A percentile compares a stretch with the other conserved stretches of the same genome.
Evolutionary conservation across 2,113 vertebrate genomes (phyloP).

Genomic region (Hippocampus guttulatus): DNA sequence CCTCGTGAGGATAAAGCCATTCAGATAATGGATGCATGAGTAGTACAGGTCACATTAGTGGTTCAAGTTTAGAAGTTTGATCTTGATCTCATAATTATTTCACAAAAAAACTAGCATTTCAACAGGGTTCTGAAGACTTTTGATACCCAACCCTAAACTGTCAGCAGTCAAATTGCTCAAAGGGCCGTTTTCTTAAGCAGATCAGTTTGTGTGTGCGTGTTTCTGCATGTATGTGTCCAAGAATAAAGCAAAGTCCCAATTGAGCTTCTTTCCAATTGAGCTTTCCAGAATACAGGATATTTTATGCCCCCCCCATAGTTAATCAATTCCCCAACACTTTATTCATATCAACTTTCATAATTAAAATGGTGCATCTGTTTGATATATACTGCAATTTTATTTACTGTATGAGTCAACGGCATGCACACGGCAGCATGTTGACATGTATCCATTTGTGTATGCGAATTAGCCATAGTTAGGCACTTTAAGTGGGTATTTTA

Average conservation of each 20-base stretch:
- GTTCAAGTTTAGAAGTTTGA: no score
- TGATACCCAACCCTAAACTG: constrained; percentile 9
- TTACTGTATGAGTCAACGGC: no score
- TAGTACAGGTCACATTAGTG: no score
- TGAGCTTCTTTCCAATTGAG: neutral
- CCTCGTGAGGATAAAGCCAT: no score
- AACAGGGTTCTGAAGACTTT: neutral
- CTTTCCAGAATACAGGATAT: neutral
- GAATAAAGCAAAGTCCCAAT: no score
- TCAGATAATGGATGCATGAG: no score
- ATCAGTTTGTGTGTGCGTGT: constrained; percentile 16
- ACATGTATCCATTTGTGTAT: constrained; percentile 48
- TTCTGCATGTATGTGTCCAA: neutral
- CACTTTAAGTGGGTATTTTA: no score
- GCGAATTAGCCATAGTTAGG: neutral
- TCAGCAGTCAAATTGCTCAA: constrained; percentile 50
- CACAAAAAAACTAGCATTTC: no score
- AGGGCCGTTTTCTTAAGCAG: constrained; percentile 31
- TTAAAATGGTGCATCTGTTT: neutral
- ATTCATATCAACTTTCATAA: no score
- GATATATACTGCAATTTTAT: neutral
- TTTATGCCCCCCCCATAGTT: no score
- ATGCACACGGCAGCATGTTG: constrained; percentile 12
- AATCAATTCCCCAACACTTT: no score
- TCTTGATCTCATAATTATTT: no score